A percentile compares a stretch with the other conserved stretches of the same genome.
These are phyloP conservation scores for Polyommatus iphigenia DNA, from an alignment of 2,888 invertebrate species.

Conservation along the genomic window DNA sequence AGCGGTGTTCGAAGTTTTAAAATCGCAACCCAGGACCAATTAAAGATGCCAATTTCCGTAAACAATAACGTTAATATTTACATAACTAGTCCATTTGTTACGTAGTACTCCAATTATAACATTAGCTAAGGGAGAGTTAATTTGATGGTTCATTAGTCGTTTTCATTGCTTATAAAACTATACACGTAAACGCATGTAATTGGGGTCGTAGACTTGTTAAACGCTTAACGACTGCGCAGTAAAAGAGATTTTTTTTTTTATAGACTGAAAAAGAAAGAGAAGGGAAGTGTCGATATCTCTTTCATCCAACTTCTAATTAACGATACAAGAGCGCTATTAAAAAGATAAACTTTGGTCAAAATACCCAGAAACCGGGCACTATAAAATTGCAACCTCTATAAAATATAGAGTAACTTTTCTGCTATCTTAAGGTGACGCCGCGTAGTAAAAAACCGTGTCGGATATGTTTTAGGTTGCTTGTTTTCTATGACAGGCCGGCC, in stretches of 20 bases:
- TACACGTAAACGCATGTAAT: not conserved
- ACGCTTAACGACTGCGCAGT: not conserved
- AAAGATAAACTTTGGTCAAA: too few species aligned
- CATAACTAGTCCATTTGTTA: not conserved
- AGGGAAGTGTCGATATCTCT: not conserved
- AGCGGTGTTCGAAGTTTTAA: too few species aligned
- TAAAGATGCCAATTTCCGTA: not conserved
- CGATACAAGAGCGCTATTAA: too few species aligned
- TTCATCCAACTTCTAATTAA: not conserved
- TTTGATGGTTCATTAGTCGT: conserved; percentile 5
- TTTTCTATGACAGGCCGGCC: too few species aligned
- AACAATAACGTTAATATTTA: not conserved
- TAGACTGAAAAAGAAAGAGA: not conserved
- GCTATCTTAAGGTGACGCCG: not conserved
- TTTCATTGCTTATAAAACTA: conserved; percentile 21
- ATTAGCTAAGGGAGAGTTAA: conserved; percentile 10
- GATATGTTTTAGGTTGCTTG: too few species aligned
- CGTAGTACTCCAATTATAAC: not conserved
- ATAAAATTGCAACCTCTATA: too few species aligned
- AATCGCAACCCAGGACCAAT: not conserved
- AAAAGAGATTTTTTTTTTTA: not conserved
- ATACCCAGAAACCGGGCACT: not conserved
- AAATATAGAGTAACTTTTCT: not conserved
- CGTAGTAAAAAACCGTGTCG: too few species aligned
- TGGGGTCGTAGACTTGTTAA: not conserved